Evolutionary conservation across 2,888 invertebrate species (phyloP), one percentile per base, ranked within the genome.

Genomic region (Bombylius discolor): DNA sequence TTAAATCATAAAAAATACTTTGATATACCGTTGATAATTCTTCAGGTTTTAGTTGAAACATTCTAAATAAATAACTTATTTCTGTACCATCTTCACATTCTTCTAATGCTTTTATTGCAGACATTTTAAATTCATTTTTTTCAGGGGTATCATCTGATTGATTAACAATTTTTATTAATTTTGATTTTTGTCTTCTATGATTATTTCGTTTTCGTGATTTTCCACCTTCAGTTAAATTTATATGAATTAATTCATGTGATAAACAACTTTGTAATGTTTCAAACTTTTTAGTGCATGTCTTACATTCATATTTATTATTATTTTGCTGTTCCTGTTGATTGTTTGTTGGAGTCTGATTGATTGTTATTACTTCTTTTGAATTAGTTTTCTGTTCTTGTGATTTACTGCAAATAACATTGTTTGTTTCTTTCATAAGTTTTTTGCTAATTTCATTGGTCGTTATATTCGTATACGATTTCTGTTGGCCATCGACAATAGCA

Each of bases 181-280:
- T 9, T 12, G 36, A 5, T n/a, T 39, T 14, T 52, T 51, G 44
- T 7, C 36, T 50, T 47, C 46, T 14, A 47, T 45, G 45, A 44
- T 39, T 51, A 36, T 48, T 53, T 13, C 13, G 32, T 11, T 13
- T 36, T 23, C 13, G 42, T 14, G 23, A n/a, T 42, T 51, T 48
- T 5, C 39, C 36, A 1, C 6, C 12, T 31, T 49, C 49, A n/a
- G 14, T 46, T 32, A 54, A 36, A 45, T 42, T 47, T 1, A 62
- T 62, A 46, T 71, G 71, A 0, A 66, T 55, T 42, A 70, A 55
- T 56, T 70, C 71, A 42, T 71, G 71, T 14, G 64, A 66, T 4
- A 70, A 56, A n/a, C 67, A 69, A 7, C 66, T 66, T 51, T 65
- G 63, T 5, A 66, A 14, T 14, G 52, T 64, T 0, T 55, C 48